Evolutionary conservation across 2,888 invertebrate genomes (phyloP).

Genomic region (Eristalis tenax): DNA sequence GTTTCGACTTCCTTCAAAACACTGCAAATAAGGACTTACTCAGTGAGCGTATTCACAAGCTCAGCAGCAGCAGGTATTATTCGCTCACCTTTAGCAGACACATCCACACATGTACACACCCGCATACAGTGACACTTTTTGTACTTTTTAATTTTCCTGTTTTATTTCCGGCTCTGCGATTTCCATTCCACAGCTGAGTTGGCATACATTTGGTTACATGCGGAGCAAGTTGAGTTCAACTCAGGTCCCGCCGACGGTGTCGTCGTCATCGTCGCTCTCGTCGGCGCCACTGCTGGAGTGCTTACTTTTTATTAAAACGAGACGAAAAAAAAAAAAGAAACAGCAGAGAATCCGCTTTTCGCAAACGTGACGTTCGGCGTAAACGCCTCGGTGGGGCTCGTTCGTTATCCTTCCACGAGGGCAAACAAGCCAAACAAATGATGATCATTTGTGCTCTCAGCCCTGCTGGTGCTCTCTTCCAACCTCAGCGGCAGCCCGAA

Average conservation of each 20-base stretch:
- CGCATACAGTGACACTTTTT: constrained; percentile 39
- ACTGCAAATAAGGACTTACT: constrained; percentile 44
- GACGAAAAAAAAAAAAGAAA: constrained; percentile 13
- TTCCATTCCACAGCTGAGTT: constrained; percentile 71
- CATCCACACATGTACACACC: constrained; percentile 8
- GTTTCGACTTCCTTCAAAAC: constrained; percentile 55
- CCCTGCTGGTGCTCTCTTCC: constrained; percentile 12
- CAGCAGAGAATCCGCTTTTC: constrained; percentile 5
- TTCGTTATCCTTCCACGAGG: constrained; percentile 69
- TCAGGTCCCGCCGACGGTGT: neutral
- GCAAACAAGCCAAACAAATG: constrained; percentile 68
- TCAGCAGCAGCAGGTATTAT: constrained; percentile 47
- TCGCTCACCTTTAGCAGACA: constrained; percentile 53
- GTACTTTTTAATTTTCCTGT: constrained; percentile 72
- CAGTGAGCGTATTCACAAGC: constrained; percentile 47
- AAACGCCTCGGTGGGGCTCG: constrained; percentile 59
- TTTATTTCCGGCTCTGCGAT: constrained; percentile 68
- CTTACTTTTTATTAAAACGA: constrained; percentile 53
- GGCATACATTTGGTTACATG: constrained; percentile 64
- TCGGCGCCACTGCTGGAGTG: constrained; percentile 21
- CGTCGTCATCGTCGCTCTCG: neutral
- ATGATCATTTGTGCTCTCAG: constrained; percentile 63
- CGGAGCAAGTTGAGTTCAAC: constrained; percentile 31
- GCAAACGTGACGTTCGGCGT: constrained; percentile 57
- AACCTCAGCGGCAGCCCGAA: neutral